Conservation (phyloP, 2,797 vertebrate genomes). For the Melanotaenia maccullochi region DNA sequence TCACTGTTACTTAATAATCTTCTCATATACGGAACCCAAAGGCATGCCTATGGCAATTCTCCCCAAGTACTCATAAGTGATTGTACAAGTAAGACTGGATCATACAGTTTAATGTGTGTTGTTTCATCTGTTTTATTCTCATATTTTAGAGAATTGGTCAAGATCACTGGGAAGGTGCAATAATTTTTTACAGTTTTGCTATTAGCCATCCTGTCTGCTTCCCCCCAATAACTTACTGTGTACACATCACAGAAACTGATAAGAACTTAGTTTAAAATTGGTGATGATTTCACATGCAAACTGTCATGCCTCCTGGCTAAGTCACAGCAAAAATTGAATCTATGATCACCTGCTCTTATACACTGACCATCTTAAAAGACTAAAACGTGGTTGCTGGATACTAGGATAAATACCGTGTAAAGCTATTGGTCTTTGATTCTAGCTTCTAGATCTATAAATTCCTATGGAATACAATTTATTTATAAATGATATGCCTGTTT, state of each 20-base stretch:
- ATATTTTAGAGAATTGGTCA: slow-evolving; percentile 7
- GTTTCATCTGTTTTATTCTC: neutral
- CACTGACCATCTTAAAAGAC: neutral
- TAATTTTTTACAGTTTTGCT: neutral
- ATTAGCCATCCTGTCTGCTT: neutral
- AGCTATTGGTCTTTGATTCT: neutral
- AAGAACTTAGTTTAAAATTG: neutral
- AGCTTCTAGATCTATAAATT: neutral
- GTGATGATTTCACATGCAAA: neutral
- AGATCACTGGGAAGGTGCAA: neutral
- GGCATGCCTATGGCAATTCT: slow-evolving; percentile 12
- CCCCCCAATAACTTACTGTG: neutral
- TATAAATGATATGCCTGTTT: neutral
- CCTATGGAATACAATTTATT: neutral
- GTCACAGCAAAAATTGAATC: neutral
- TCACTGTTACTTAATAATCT: slow-evolving; percentile 7
- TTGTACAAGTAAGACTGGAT: slow-evolving; percentile 5
- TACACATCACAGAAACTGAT: neutral
- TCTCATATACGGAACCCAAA: slow-evolving; percentile 28
- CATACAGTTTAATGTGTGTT: neutral
- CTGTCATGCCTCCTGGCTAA: neutral
- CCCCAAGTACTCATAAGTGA: slow-evolving; percentile 9
- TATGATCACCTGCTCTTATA: neutral
- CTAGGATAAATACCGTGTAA: neutral
- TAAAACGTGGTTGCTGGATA: neutral